Evolutionary conservation across 2,888 invertebrate species (phyloP).

Genomic region (Galeopsomyia nigrocyanea): DNA sequence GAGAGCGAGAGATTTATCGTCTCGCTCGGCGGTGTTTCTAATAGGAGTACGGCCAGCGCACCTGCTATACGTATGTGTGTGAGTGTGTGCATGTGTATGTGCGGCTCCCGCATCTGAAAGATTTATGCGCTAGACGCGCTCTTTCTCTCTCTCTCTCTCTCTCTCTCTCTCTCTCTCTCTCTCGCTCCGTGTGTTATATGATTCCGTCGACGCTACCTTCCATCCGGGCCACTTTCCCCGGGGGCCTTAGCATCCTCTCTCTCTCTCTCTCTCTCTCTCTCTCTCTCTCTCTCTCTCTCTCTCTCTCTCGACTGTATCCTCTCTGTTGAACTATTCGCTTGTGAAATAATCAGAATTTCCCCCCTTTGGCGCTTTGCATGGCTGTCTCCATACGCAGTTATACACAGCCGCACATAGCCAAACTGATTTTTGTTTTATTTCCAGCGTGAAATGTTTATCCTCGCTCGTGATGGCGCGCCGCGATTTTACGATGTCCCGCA

Average conservation of each 20-base stretch:
- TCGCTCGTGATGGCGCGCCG: background rate
- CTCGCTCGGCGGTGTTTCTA: background rate
- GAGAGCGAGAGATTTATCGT: constrained; percentile 40
- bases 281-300: background rate
- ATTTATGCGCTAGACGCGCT: constrained; percentile 39
- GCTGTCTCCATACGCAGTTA: background rate
- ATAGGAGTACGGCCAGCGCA: background rate
- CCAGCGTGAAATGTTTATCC: too few relatives aligned
- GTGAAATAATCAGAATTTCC: constrained; percentile 37
- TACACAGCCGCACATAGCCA: too few relatives aligned
- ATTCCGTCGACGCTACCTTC: constrained; percentile 31
- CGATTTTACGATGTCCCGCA: background rate
- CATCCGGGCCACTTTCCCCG: constrained; percentile 19
- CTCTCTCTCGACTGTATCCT: background rate
- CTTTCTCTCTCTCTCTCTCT: background rate
- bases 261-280: background rate
- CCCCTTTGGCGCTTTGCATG: background rate
- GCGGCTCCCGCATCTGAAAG: constrained; percentile 31
- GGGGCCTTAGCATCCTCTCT: background rate
- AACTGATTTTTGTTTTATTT: too few relatives aligned
- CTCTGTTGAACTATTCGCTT: constrained; percentile 34
- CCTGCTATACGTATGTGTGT: background rate
- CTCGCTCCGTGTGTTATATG: constrained; percentile 29
- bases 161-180: background rate
- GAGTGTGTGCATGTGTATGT: background rate